Evolutionary conservation across 2,113 vertebrate species (phyloP).

Genomic region (Pelecanus crispus): DNA sequence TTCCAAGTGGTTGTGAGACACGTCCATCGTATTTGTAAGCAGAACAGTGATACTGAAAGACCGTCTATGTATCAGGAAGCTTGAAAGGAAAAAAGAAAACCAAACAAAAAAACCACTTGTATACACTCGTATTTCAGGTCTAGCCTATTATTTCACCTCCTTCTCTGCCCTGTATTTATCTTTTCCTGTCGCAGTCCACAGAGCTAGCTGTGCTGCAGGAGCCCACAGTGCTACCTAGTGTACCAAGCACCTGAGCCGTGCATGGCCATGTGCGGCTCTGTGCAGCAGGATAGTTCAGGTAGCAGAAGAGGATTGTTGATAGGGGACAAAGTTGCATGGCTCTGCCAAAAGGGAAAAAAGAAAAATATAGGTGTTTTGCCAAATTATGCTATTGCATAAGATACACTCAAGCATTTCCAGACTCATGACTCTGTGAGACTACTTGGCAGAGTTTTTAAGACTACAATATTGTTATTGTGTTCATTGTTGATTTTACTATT

Average conservation of each 20-base stretch:
- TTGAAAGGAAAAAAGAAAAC: background rate
- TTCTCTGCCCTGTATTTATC: background rate
- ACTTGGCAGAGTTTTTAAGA: background rate
- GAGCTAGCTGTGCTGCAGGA: background rate
- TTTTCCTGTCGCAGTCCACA: background rate
- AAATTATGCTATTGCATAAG: constrained; percentile 13
- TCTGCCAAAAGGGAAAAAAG: background rate
- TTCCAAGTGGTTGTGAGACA: background rate
- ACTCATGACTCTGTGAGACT: background rate
- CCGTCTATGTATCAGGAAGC: background rate
- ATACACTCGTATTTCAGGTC: accelerated
- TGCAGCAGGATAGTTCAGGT: background rate
- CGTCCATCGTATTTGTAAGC: background rate
- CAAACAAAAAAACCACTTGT: background rate
- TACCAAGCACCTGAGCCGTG: background rate
- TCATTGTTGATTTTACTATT: background rate
- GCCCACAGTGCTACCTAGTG: background rate
- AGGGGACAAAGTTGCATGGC: background rate
- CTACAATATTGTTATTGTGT: background rate
- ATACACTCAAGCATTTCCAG: background rate
- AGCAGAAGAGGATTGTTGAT: background rate
- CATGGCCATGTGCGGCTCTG: accelerated
- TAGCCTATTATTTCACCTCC: background rate
- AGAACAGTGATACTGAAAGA: background rate
- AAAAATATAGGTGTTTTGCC: background rate